Conservation (phyloP, 2,888 invertebrate genomes). For the Euplagia quadripunctaria region DNA sequence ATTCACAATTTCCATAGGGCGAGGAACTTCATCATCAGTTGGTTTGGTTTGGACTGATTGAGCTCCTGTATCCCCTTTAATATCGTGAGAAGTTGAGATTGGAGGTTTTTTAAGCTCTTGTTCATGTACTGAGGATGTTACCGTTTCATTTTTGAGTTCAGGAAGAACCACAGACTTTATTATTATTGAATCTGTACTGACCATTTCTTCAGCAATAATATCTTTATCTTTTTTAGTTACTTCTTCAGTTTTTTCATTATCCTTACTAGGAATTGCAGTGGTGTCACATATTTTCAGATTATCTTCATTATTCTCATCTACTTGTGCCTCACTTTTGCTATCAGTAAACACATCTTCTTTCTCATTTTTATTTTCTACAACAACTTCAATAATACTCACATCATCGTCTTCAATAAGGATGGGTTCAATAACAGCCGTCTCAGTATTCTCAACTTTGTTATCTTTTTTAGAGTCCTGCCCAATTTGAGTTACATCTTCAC, state of each 20-base stretch:
- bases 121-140: background rate
- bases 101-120: background rate
- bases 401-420: slow-evolving; percentile 25
- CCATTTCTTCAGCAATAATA: background rate
- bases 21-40: background rate
- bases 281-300: background rate
- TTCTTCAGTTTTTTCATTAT: background rate
- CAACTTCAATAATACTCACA: slow-evolving; percentile 23
- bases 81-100: background rate
- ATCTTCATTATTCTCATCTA: background rate
- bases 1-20: background rate
- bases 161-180: background rate
- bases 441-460: background rate
- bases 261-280: background rate
- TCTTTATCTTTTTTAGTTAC: background rate
- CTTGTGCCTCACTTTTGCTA: background rate
- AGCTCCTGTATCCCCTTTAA: background rate
- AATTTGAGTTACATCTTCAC: slow-evolving; percentile 8
- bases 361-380: slow-evolving; percentile 6
- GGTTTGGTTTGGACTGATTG: background rate
- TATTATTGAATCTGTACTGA: background rate
- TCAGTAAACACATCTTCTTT: background rate
- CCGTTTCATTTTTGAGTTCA: background rate
- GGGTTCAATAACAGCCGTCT: slow-evolving; percentile 18
- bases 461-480: slow-evolving; percentile 1